These are phyloP conservation scores for Mus pahari DNA, from an alignment of 2,113 vertebrate species.

Conservation along the genomic window DNA sequence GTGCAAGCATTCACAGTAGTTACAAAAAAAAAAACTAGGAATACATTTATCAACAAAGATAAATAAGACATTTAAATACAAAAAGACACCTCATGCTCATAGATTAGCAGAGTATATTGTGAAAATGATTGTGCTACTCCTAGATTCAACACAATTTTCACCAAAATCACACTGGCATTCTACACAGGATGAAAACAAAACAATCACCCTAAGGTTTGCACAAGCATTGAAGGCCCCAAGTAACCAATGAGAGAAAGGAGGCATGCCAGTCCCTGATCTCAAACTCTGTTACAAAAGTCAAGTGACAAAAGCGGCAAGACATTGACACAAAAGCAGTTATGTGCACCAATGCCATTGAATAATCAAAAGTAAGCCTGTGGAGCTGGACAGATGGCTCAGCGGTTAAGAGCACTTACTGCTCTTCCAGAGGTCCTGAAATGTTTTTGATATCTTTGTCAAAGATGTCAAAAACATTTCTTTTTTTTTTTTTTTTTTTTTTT, in stretches of 20 bases:
- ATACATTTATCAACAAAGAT: background rate
- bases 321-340: background rate
- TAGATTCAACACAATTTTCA: background rate
- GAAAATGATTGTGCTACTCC: background rate
- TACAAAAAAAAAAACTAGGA: background rate
- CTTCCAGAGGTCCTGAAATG: too few relatives aligned
- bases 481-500: too few relatives aligned
- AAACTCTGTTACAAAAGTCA: background rate
- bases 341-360: background rate
- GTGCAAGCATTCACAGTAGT: background rate
- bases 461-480: background rate
- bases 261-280: background rate
- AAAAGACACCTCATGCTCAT: background rate
- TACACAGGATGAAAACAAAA: background rate
- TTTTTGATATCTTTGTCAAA: background rate
- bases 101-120: background rate
- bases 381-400: too few relatives aligned
- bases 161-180: background rate
- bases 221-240: background rate
- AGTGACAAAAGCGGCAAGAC: background rate
- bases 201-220: too few relatives aligned
- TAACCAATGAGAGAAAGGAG: background rate
- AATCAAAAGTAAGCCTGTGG: background rate
- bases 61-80: background rate
- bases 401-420: too few relatives aligned